These are phyloP conservation scores for Papilio protenor DNA, from an alignment of 2,888 invertebrate genomes.

Conservation along the genomic window DNA sequence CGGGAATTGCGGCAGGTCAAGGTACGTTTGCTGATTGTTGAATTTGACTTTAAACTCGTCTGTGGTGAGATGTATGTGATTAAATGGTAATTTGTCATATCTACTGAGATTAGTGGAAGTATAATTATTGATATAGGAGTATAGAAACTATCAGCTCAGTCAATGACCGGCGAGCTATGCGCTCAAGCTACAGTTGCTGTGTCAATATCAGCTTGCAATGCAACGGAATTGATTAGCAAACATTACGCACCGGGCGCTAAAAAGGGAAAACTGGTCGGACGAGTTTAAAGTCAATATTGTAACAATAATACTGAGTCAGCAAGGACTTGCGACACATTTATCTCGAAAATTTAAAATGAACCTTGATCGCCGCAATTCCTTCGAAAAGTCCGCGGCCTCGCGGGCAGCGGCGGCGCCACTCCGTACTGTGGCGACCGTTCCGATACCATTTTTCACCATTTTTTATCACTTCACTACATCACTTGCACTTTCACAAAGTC, in stretches of 20 bases:
- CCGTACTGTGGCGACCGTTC: conserved; percentile 76
- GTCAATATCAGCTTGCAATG: conserved; percentile 13
- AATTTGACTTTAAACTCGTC: conserved; percentile 44
- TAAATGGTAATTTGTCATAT: background rate
- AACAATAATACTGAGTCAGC: conserved; percentile 52
- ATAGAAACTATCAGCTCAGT: background rate
- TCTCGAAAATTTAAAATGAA: conserved; percentile 54
- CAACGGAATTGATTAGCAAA: conserved; percentile 12
- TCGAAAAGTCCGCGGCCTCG: conserved; percentile 80
- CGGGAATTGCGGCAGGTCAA: conserved; percentile 60
- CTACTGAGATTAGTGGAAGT: background rate
- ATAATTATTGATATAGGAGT: background rate
- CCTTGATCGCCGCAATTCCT: conserved; percentile 85
- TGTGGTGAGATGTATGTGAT: background rate
- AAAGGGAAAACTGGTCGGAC: conserved; percentile 43
- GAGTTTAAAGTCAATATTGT: conserved; percentile 44
- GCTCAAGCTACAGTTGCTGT: conserved; percentile 2
- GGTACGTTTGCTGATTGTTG: conserved; percentile 48
- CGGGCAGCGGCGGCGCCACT: conserved; percentile 72
- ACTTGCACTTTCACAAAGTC: conserved; percentile 56
- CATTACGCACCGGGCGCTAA: conserved; percentile 27
- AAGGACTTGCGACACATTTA: conserved; percentile 36
- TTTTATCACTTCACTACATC: conserved; percentile 63
- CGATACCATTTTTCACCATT: conserved; percentile 79
- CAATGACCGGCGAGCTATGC: conserved; percentile 6